Conservation (phyloP, 2,113 vertebrate genomes). For the Thunnus thynnus region DNA sequence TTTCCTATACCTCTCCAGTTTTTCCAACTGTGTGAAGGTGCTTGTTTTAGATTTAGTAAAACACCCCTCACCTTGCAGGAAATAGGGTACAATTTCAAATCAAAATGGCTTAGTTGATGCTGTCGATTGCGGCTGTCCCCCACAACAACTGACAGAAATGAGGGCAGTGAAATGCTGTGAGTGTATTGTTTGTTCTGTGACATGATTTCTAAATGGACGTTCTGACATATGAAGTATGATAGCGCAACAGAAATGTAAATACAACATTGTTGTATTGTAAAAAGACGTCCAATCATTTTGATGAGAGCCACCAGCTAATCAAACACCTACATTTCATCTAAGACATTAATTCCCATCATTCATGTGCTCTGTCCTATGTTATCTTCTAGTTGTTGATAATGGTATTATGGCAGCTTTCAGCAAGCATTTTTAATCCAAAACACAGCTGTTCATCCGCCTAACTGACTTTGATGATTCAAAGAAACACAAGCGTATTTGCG, state of each 20-base stretch:
- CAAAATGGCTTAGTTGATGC: not conserved
- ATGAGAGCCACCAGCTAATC: conserved; percentile 19
- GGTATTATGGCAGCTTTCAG: conserved; percentile 35
- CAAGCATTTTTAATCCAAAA: conserved; percentile 33
- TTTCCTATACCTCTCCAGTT: conserved; percentile 4
- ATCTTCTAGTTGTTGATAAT: conserved; percentile 28
- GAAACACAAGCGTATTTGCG: conserved; percentile 45
- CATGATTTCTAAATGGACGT: conserved; percentile 6
- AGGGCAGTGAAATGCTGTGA: not conserved
- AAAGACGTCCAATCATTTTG: conserved; percentile 36
- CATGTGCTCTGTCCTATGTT: conserved; percentile 25
- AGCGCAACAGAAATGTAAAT: conserved; percentile 5
- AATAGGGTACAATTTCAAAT: not conserved
- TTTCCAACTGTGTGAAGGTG: conserved; percentile 11
- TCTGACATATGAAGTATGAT: too few species aligned
- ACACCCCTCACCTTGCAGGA: not conserved
- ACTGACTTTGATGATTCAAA: conserved; percentile 58
- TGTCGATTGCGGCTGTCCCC: not conserved
- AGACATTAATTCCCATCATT: conserved; percentile 23
- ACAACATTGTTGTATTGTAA: not conserved
- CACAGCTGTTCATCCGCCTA: conserved; percentile 55
- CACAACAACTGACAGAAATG: not conserved
- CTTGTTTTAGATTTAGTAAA: conserved; percentile 1
- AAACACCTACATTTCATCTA: conserved; percentile 2
- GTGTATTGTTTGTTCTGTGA: not conserved